phyloP scores from a whole-genome alignment of 2,797 vertebrate genomes.

The Pseudomugil gertrudae region DNA sequence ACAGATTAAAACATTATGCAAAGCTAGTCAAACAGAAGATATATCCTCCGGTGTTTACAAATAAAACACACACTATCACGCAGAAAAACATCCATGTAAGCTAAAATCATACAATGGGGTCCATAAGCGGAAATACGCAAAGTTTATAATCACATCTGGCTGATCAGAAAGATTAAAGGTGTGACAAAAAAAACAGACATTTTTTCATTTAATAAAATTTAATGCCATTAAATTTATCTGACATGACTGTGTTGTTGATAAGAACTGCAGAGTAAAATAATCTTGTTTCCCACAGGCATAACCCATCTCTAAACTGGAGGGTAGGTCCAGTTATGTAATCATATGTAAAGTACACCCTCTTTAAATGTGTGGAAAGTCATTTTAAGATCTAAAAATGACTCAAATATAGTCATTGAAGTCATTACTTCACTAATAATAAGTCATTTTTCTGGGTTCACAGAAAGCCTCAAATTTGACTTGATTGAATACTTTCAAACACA shows the following conservation, averaged over 20 bases:
- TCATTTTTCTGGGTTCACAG: background rate
- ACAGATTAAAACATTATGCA: conserved; percentile 37
- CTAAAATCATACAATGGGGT: conserved; percentile 16
- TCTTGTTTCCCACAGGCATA: background rate
- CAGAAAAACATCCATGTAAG: conserved; percentile 27
- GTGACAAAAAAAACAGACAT: conserved; percentile 40
- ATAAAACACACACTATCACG: conserved; percentile 45
- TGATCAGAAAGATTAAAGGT: conserved; percentile 37
- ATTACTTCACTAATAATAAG: background rate
- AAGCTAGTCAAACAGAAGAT: conserved; percentile 30
- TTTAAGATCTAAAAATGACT: background rate
- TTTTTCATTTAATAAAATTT: conserved; percentile 25
- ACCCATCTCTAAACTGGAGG: conserved; percentile 17
- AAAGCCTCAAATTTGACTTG: background rate
- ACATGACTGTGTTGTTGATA: background rate
- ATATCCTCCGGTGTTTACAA: conserved; percentile 39
- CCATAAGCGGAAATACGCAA: conserved; percentile 41
- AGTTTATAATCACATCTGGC: conserved; percentile 37
- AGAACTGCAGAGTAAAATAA: conserved; percentile 4
- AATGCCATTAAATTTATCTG: conserved; percentile 24
- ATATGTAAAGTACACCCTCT: background rate
- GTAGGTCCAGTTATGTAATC: conserved; percentile 18
- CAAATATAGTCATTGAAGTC: background rate
- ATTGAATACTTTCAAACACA: background rate
- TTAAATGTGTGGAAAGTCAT: background rate